Evolutionary conservation across 1,140 invertebrate species (phyloP), one percentile per base, ranked within the genome.

Genomic region (Brachystomella parvula): DNA sequence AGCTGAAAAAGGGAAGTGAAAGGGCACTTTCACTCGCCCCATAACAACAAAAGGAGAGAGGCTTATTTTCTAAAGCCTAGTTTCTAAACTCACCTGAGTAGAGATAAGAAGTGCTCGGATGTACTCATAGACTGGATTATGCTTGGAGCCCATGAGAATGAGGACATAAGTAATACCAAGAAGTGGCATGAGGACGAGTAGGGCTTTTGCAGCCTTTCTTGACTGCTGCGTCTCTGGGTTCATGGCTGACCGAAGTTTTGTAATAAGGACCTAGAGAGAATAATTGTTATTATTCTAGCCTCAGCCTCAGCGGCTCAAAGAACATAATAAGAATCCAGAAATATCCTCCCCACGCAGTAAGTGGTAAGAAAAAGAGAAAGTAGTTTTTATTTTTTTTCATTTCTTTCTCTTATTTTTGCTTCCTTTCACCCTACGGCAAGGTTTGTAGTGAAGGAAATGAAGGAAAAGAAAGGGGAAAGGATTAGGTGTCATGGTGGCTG

Each of bases 161-260:
- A 94, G 77, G 24, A 93, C 80, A 76, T 94, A 92, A 1, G 89
- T 92, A 64, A 92, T 86, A n/a, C 91, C 91, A 63, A 94, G 81
- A 21, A 94, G 80, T 1, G 92, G 92, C 75, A 93, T 91, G 15
- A 94, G 80, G 9, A 94, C 89, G 9, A 94, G 77, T 12, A 94
- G 81, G 15, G 91, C 91, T 78, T 94, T 94, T 0, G 88, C 88
- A 0, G 90, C 91, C 77, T 94, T 94, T 49, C 88, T 80, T 77
- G 90, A 91, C 76, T 95, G 91, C 70, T 91, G 87, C 0, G 89
- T 92, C 78, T 94, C 91, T 26, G 86, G 80, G 0, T 85, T 90
- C 72, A 90, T 92, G 6, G 90, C 87, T 2, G 90, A 92, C 58
- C 90, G 83, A 17, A 94, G 81, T 76, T 96, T 95, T 9, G 92